phyloP scores from a whole-genome alignment of 2,797 vertebrate species.

The Luscinia megarhynchos region DNA sequence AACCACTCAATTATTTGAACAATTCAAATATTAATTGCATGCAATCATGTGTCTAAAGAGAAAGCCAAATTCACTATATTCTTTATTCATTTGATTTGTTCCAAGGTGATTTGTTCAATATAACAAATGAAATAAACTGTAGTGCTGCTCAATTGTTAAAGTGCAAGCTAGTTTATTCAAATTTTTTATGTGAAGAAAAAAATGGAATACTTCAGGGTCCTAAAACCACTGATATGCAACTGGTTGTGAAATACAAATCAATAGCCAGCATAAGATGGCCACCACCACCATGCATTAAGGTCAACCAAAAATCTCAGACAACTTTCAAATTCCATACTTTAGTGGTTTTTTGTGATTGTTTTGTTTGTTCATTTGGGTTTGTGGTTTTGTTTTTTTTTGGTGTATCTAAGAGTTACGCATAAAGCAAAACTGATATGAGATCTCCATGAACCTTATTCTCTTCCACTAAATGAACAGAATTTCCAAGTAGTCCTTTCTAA shows the following conservation, averaged over 20 bases:
- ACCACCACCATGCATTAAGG: neutral
- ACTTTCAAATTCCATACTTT: neutral
- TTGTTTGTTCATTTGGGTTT: rapidly evolving
- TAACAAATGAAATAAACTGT: neutral
- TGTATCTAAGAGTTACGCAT: too few species aligned
- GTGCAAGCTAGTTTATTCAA: neutral
- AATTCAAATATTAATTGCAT: neutral
- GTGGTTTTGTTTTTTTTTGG: neutral
- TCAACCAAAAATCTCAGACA: neutral
- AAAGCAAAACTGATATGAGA: neutral
- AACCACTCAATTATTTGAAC: neutral
- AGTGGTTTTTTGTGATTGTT: neutral
- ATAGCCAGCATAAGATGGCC: neutral
- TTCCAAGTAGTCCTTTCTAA: neutral
- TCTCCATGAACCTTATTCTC: neutral
- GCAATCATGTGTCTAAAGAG: neutral
- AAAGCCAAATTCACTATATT: neutral
- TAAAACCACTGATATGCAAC: neutral
- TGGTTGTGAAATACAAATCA: neutral
- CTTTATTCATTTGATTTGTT: neutral
- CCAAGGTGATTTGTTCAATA: neutral
- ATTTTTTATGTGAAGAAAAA: neutral
- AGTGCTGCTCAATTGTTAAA: neutral
- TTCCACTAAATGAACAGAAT: neutral
- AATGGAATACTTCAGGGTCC: neutral